phyloP scores from a whole-genome alignment of 1,140 invertebrate species.

The Pseudobourletiella spinata region DNA sequence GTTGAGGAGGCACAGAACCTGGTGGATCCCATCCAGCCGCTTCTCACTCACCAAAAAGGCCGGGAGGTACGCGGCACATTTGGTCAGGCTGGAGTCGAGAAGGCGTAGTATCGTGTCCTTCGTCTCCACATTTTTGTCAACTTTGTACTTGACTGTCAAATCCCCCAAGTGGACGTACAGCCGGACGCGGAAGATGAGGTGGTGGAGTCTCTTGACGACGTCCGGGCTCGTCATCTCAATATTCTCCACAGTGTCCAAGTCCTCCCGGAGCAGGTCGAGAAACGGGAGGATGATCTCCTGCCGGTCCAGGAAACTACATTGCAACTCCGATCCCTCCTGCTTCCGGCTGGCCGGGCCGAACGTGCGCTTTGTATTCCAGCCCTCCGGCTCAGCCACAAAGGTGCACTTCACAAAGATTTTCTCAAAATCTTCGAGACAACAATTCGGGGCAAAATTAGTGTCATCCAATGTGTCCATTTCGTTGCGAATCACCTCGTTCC shows the following conservation, averaged over 20 bases:
- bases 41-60: not conserved
- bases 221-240: not conserved
- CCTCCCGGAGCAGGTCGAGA: too few species aligned
- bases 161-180: constrained; percentile 4
- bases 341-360: too few species aligned
- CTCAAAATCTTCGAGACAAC: constrained; percentile 23
- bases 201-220: not conserved
- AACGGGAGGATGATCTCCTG: too few species aligned
- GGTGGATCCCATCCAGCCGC: not conserved
- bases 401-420: constrained; percentile 3
- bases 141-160: constrained; percentile 3
- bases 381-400: constrained; percentile 8
- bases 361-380: too few species aligned
- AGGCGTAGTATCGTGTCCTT: not conserved
- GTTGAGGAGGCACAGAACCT: not conserved
- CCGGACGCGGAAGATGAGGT: not conserved
- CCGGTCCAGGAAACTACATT: too few species aligned
- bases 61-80: not conserved
- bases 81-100: not conserved
- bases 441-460: not conserved
- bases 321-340: too few species aligned
- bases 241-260: too few species aligned
- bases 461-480: constrained; percentile 3
- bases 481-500: constrained; percentile 9
- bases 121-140: not conserved